Percentiles rank a stretch among this genome's conserved stretches.
phyloP scores from a whole-genome alignment of 2,888 invertebrate species.

The Xestia ashworthii region DNA sequence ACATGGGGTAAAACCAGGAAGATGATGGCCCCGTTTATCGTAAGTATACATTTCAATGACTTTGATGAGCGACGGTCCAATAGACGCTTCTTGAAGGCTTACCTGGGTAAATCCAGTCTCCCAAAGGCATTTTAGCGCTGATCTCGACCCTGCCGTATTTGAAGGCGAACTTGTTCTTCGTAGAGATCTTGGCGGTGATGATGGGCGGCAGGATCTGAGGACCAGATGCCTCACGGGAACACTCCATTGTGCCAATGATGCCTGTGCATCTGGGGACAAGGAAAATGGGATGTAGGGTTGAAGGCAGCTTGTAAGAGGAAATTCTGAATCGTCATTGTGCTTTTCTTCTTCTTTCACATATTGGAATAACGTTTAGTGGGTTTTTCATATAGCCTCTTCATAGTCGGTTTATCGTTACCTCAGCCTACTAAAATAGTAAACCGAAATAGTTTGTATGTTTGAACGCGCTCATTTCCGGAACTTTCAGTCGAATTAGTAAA shows the following conservation, averaged over 20 bases:
- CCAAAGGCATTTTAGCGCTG: conserved; percentile 93
- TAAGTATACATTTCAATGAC: background rate
- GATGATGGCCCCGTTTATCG: background rate
- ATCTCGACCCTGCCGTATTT: conserved; percentile 93
- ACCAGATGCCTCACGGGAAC: conserved; percentile 86
- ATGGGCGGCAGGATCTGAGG: conserved; percentile 93
- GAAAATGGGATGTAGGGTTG: background rate
- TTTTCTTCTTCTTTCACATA: background rate
- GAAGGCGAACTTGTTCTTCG: conserved; percentile 92
- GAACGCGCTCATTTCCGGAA: too few relatives aligned
- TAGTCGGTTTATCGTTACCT: too few relatives aligned
- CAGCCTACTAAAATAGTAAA: too few relatives aligned
- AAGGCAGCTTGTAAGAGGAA: background rate
- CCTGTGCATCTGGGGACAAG: conserved; percentile 87
- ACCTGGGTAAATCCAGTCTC: conserved; percentile 95
- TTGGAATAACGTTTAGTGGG: too few relatives aligned
- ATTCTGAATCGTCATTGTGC: too few relatives aligned
- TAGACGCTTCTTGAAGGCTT: conserved; percentile 38
- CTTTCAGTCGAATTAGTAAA: too few relatives aligned
- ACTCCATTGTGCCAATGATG: conserved; percentile 82
- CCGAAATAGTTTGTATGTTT: too few relatives aligned
- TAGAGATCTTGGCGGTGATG: conserved; percentile 92
- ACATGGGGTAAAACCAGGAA: background rate
- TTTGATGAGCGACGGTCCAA: background rate
- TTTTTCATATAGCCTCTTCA: too few relatives aligned